Percentiles rank a stretch among this genome's conserved stretches.
Evolutionary conservation across 2,888 invertebrate species (phyloP).

Genomic region (Microchrysa polita): DNA sequence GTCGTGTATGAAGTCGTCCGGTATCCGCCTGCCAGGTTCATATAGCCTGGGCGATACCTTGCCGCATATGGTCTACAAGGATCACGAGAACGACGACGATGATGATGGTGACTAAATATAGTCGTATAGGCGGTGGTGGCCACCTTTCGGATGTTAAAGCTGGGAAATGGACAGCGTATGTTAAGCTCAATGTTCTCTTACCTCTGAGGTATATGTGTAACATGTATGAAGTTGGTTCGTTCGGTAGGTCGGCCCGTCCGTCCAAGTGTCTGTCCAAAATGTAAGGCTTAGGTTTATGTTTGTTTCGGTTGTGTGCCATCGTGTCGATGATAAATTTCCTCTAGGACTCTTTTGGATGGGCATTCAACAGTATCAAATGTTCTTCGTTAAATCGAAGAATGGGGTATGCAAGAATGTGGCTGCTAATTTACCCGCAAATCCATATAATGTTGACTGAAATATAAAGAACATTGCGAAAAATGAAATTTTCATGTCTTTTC

Average conservation of each 20-base stretch:
- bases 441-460: too few species aligned
- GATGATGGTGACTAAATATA: neutral
- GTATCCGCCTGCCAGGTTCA: slow-evolving; percentile 30
- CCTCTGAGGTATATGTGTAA: too few species aligned
- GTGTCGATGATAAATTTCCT: slow-evolving; percentile 44
- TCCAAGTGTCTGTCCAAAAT: slow-evolving; percentile 28
- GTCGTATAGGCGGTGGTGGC: neutral
- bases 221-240: neutral
- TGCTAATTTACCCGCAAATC: too few species aligned
- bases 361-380: slow-evolving; percentile 40
- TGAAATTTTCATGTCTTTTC: too few species aligned
- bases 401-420: too few species aligned
- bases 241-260: neutral
- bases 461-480: too few species aligned
- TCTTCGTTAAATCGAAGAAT: neutral
- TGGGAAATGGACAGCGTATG: slow-evolving; percentile 20
- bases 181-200: slow-evolving; percentile 28
- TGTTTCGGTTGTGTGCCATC: slow-evolving; percentile 39
- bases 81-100: too few species aligned
- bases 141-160: neutral
- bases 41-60: slow-evolving; percentile 9
- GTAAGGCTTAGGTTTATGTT: slow-evolving; percentile 37
- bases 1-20: slow-evolving; percentile 41
- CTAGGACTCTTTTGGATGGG: neutral
- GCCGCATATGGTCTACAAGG: neutral